Evolutionary conservation across 2,888 invertebrate genomes (phyloP).

Genomic region (Trilocha varians): DNA sequence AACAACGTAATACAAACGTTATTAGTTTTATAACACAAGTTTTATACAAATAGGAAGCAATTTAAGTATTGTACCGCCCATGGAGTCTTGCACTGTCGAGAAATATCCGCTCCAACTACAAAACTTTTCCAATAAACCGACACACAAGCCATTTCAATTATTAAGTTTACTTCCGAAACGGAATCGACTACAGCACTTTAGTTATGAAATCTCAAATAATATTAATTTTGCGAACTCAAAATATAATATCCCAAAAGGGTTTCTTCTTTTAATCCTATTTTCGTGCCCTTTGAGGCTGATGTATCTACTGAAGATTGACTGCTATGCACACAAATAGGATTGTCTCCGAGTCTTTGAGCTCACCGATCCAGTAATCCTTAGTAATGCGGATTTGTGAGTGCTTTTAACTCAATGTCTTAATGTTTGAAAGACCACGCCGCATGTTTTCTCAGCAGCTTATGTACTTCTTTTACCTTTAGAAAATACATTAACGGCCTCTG

Average conservation of each 20-base stretch:
- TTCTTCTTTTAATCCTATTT: constrained; percentile 27
- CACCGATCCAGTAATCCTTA: constrained; percentile 17
- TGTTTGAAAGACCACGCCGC: background rate
- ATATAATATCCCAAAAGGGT: constrained; percentile 18
- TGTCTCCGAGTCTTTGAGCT: constrained; percentile 18
- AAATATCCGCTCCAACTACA: constrained; percentile 24
- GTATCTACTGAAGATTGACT: constrained; percentile 22
- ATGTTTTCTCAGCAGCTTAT: background rate
- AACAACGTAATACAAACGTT: background rate
- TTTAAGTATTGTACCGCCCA: constrained; percentile 21
- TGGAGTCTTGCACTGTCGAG: constrained; percentile 25
- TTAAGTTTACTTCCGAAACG: constrained; percentile 37
- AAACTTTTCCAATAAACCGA: constrained; percentile 46
- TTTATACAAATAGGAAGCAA: constrained; percentile 14
- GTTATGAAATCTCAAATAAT: no score
- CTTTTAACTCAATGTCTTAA: background rate
- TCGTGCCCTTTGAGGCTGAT: constrained; percentile 14
- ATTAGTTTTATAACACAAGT: background rate
- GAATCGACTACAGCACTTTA: background rate
- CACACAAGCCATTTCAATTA: constrained; percentile 44
- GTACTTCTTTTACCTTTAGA: background rate
- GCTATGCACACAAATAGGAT: constrained; percentile 24
- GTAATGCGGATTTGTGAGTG: constrained; percentile 17
- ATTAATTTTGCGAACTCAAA: no score
- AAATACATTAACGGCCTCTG: background rate